phyloP scores from a whole-genome alignment of 92 coral and sea anemone genomes.

The Actinostola sp. region DNA sequence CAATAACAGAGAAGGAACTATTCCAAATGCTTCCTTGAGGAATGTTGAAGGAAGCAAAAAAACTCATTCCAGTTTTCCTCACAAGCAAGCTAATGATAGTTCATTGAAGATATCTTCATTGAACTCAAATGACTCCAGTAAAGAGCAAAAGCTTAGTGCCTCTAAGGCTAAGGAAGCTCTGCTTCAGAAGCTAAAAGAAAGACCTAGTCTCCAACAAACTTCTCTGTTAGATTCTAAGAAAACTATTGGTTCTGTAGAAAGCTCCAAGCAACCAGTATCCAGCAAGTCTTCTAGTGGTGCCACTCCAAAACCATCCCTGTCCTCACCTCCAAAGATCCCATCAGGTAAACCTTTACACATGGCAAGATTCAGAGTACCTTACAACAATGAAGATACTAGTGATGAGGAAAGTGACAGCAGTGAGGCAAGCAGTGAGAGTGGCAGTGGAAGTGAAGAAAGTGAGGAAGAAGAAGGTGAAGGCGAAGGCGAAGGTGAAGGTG shows the following conservation, averaged over 20 bases:
- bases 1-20: slow-evolving; percentile 78
- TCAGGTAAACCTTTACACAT: slow-evolving; percentile 90
- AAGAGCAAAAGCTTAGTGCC: slow-evolving; percentile 23
- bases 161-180: slow-evolving; percentile 33
- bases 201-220: slow-evolving; percentile 14
- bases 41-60: slow-evolving; percentile 11
- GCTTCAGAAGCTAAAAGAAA: slow-evolving; percentile 23
- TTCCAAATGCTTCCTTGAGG: slow-evolving; percentile 62
- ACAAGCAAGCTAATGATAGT: background rate
- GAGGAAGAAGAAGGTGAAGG: slow-evolving; percentile 65
- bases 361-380: slow-evolving; percentile 78
- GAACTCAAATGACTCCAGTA: slow-evolving; percentile 23
- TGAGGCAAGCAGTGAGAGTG: slow-evolving; percentile 83
- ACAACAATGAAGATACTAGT: slow-evolving; percentile 83
- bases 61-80: background rate
- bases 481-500: slow-evolving; percentile 70
- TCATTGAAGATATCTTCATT: slow-evolving; percentile 18
- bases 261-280: slow-evolving; percentile 3
- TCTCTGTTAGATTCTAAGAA: background rate
- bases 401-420: slow-evolving; percentile 90
- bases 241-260: background rate
- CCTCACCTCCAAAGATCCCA: slow-evolving; percentile 54
- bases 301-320: background rate
- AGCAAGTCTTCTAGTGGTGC: slow-evolving; percentile 12
- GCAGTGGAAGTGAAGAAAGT: slow-evolving; percentile 77